Percentiles rank a stretch among this genome's conserved stretches.
phyloP scores from a whole-genome alignment of 2,797 vertebrate species.

The Typhlichthys subterraneus region DNA sequence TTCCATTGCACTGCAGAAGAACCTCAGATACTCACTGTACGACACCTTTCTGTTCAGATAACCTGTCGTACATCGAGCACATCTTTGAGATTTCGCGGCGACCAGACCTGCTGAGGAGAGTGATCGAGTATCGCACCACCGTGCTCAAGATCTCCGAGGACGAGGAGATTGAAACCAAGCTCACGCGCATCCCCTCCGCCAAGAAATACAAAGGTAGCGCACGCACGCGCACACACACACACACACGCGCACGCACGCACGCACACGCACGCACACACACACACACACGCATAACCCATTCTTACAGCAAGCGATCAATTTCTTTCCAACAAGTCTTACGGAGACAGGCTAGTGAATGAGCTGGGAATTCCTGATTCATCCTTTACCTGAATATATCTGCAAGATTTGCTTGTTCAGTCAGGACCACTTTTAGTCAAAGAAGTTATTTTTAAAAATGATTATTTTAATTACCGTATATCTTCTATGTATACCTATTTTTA shows the following conservation, averaged over 20 bases:
- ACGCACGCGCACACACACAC: neutral
- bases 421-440: no score
- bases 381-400: no score
- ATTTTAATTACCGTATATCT: no score
- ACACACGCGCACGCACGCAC: neutral
- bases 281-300: neutral
- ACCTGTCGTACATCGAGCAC: conserved; percentile 94
- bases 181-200: conserved; percentile 94
- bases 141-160: conserved; percentile 96
- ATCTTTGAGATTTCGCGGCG: conserved; percentile 96
- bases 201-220: conserved; percentile 94
- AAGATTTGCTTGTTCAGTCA: no score
- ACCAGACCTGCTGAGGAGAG: conserved; percentile 90
- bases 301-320: no score
- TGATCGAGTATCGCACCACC: conserved; percentile 93
- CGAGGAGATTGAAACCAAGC: conserved; percentile 94
- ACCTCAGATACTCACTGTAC: neutral
- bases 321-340: no score
- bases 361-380: no score
- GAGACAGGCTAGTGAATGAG: no score
- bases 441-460: no score
- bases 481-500: no score
- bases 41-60: conserved; percentile 70
- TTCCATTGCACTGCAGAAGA: no score
- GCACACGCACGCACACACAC: no score